Percentiles rank a stretch among this genome's conserved stretches.
Conservation (phyloP, 2,113 vertebrate genomes). For the Pteropus alecto region DNA sequence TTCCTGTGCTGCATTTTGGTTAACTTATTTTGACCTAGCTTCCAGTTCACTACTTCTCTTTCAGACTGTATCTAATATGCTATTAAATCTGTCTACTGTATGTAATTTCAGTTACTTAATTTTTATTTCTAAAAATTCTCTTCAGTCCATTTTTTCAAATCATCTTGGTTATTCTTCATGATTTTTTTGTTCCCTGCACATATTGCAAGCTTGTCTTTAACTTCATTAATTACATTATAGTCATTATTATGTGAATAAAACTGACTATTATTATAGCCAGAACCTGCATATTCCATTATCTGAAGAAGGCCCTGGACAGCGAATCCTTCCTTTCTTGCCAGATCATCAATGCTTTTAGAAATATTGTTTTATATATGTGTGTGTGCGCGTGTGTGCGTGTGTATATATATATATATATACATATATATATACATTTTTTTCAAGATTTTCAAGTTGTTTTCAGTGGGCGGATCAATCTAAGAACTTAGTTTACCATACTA, state of each 20-base stretch:
- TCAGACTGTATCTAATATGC: neutral
- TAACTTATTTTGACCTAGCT: neutral
- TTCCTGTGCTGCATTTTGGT: neutral
- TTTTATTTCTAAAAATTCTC: constrained; percentile 8
- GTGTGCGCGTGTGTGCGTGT: too few relatives aligned
- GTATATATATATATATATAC: too few relatives aligned
- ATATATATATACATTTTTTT: neutral
- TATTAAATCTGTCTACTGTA: neutral
- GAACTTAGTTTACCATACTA: neutral
- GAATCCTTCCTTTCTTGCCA: neutral
- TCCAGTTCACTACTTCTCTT: neutral
- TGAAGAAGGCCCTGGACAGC: neutral
- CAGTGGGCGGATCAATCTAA: neutral
- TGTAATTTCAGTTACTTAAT: neutral
- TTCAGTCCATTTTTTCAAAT: neutral
- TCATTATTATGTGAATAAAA: neutral
- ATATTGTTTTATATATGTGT: neutral
- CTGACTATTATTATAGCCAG: neutral
- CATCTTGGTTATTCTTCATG: neutral
- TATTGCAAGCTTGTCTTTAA: neutral
- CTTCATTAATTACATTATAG: neutral
- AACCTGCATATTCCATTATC: neutral
- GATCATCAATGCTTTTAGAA: neutral
- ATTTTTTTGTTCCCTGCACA: neutral
- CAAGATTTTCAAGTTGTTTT: neutral